Base-by-base conservation (phyloP, 2,113 vertebrate species). In the Rhegmatorhina hoffmannsi region DNA sequence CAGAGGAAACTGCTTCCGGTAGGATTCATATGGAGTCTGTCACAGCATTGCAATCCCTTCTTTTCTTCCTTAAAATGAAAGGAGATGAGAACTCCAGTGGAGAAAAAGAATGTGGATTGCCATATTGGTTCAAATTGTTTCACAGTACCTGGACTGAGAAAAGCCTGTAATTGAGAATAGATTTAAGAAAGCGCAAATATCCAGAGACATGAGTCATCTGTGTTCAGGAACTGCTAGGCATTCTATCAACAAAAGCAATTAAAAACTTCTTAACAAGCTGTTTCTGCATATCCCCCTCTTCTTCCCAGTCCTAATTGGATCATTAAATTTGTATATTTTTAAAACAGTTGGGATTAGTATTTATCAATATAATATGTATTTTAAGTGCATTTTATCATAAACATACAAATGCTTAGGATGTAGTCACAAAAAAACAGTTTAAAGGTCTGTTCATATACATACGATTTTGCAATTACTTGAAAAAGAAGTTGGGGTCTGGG, bases 1-100 rank as follows among this genome's bases (percentile, higher is more conserved):
- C 2, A 52, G 31, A 70, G 53, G 10, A 81, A 16, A 62, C 13
- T 49, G 9, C 6, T 3, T 55, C 7, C 8, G 5, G 17, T 33
- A 40, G 3, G 7, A 68, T 68, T 85, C 0, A 0, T 24, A 28
- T 5, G 40, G n/a, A 55, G 18, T 6, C 7, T 55, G 18, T 26
- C 8, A 58, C 11, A 66, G 6, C 40, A 44, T 56, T 68, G 4
- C 14, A 56, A 18, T 25, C 43, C 7, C 16, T 33, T 80, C 8
- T 28, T 70, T 79, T 34, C 16, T 64, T 31, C 58, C 31, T 82
- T 58, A 10, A 81, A 86, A 64, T 53, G 4, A 58, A 60, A 44
- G 18, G 18, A 67, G 5, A 15, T 17, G 36, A 49, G 19, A 80
- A 64, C 2, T 16, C 16, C 17, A 72, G 11, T 9, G 8, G 11